Evolutionary conservation across 2,113 vertebrate genomes (phyloP), one percentile per base, ranked within the genome.

Genomic region (Rostratula benghalensis): DNA sequence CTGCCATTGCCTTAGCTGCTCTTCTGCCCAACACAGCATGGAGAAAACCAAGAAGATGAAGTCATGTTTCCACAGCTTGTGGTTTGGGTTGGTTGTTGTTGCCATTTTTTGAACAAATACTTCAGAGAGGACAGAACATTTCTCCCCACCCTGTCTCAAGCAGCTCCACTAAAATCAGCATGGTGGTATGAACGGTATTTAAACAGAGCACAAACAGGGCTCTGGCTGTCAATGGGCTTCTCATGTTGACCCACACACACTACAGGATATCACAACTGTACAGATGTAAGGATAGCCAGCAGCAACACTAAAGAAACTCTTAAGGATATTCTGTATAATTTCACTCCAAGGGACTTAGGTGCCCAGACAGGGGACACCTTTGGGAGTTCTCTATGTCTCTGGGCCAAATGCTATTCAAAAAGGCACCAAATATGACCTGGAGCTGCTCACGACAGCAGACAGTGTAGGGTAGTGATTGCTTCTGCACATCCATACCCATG

Each of bases 11-110:
- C 88, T 96, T 45, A 1, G 48, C 83, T 87, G 68, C 83, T 93
- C 81, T 78, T 95, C 73, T 96, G 91, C 65, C 75, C 86, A 85
- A 83, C 91, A 90, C 89, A 94, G 95, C 61, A 0, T 63, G 87
- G 69, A 54, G 83, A 87, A 89, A 73, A 74, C 67, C 0, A 5
- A 56, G 78, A 37, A 31, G 83, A 94, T 89, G 60, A 93, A 96
- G 80, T 83, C 77, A 93, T 51, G 48, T 60, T 83, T 83, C 83
- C 51, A 56, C 14, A 4, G 86, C 50, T 80, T 83, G 83, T 50
- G 70, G 71, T n/a, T 80, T 76, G 50, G 10, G 30, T 31, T 73
- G 45, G 43, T 93, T 91, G 70, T 63, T 71, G 27, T 31, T 57
- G 33, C 56, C 83, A 11, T 5, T 25, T 77, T 95, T 65, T 71